Evolutionary conservation across 2,797 vertebrate species (phyloP), one percentile per base, ranked within the genome.

Genomic region (Lophius americanus): DNA sequence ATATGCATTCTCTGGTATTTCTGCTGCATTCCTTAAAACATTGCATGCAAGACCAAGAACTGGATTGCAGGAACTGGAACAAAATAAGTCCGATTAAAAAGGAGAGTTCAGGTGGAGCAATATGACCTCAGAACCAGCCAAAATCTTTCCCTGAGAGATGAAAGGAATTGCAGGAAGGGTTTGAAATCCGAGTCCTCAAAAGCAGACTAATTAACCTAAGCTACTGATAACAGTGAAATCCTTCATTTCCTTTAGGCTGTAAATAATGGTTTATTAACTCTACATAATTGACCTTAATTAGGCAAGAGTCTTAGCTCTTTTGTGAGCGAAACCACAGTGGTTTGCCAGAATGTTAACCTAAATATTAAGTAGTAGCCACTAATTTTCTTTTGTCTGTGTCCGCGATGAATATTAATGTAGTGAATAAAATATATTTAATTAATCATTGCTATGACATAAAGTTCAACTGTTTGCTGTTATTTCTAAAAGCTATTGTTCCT

Each of bases 201-300:
- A 85, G 75, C 60, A 69, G 70, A 65, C 52, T 87, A 90, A 89
- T 91, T 91, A 89, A 68, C 53, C 78, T 70, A 80, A 87, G 89
- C 83, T 47, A 78, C 73, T 76, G 82, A 89, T 91, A 89, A 81
- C 9, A 2, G 62, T 79, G 35, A 80, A 88, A 83, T 88, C 72
- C 74, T 80, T 46, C 13, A 56, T 81, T 88, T 87, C 60, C 73
- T 86, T 47, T 57, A 82, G 80, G 71, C 76, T 75, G 58, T 68
- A 60, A 57, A 77, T 82, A 89, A 90, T 88, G 82, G 71, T 81
- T 88, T 79, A 84, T 83, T 82, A 88, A 88, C 73, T 84, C 68
- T 49, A 69, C 58, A 83, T 85, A 87, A 89, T 80, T 86, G 82
- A 76, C 81, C 68, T 55, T 85, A 86, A 86, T 89, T 89, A 83